phyloP scores from a whole-genome alignment of 2,888 invertebrate genomes.

The Leptopilina myrica region DNA sequence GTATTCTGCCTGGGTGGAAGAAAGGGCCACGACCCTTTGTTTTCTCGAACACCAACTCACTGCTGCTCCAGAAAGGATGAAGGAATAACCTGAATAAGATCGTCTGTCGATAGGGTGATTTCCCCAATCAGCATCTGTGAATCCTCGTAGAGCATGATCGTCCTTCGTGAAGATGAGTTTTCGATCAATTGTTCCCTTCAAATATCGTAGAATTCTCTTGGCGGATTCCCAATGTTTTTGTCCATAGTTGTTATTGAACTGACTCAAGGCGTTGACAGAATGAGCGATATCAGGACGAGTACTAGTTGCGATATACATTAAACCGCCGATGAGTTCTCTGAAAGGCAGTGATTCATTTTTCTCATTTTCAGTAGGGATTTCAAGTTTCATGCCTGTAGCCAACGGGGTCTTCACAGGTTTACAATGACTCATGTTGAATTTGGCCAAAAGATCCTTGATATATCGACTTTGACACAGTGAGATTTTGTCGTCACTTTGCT shows the following conservation, averaged over 20 bases:
- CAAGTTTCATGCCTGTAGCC: no score
- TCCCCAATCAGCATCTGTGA: constrained; percentile 41
- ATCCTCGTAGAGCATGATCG: background rate
- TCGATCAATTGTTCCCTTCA: constrained; percentile 33
- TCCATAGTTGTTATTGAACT: constrained; percentile 21
- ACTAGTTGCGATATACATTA: constrained; percentile 20
- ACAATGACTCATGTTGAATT: no score
- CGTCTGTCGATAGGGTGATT: background rate
- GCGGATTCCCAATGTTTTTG: constrained; percentile 47
- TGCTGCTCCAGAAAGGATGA: constrained; percentile 38
- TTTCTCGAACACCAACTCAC: no score
- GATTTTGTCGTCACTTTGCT: background rate
- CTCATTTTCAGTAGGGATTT: no score
- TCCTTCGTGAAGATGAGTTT: constrained; percentile 13
- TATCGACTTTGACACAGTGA: no score
- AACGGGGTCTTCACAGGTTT: no score
- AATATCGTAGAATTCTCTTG: constrained; percentile 45
- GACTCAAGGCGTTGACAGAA: constrained; percentile 41
- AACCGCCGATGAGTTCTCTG: no score
- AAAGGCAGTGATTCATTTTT: constrained; percentile 4
- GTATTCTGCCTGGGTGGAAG: background rate
- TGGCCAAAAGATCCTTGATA: no score
- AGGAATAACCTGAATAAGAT: constrained; percentile 16
- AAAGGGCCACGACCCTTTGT: background rate
- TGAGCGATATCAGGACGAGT: constrained; percentile 48